These are phyloP conservation scores for Pharmacophagus antenor DNA, from an alignment of 2,888 invertebrate species.

Conservation along the genomic window DNA sequence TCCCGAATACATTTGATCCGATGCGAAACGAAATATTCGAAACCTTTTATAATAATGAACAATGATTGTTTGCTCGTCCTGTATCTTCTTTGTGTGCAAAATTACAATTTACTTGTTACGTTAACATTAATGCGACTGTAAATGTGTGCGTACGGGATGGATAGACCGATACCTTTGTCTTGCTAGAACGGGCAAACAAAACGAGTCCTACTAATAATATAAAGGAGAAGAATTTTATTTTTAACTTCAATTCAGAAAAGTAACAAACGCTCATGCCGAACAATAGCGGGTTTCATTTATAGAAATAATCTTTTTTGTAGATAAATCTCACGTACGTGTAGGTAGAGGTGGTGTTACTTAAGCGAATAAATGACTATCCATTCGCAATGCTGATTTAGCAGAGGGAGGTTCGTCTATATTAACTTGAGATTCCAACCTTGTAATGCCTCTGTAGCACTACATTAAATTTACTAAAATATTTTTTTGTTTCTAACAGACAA, in stretches of 20 bases:
- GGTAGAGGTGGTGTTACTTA: conserved; percentile 63
- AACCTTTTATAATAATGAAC: conserved; percentile 81
- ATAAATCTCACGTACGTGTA: conserved; percentile 76
- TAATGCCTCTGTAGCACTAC: conserved; percentile 15
- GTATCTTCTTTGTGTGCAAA: conserved; percentile 78
- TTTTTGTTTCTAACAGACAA: conserved; percentile 68
- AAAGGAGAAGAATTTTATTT: conserved; percentile 80
- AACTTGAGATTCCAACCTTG: conserved; percentile 13
- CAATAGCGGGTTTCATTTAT: conserved; percentile 77
- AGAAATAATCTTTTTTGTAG: conserved; percentile 80
- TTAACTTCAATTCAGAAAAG: conserved; percentile 79
- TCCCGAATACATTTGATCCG: conserved; percentile 75
- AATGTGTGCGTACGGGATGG: conserved; percentile 74
- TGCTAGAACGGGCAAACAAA: conserved; percentile 79
- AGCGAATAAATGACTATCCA: conserved; percentile 63
- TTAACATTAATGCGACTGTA: conserved; percentile 65
- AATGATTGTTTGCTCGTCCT: conserved; percentile 80
- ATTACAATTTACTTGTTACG: conserved; percentile 80
- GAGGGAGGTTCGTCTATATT: conserved; percentile 60
- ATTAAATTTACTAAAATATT: conserved; percentile 20
- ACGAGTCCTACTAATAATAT: conserved; percentile 77
- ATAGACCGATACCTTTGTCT: conserved; percentile 79
- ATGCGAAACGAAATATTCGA: conserved; percentile 78
- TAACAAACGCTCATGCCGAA: conserved; percentile 75
- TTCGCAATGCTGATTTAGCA: conserved; percentile 58